Evolutionary conservation across 2,797 vertebrate genomes (phyloP), one percentile per base, ranked within the genome.

Genomic region (Chloroceryle amazona): DNA sequence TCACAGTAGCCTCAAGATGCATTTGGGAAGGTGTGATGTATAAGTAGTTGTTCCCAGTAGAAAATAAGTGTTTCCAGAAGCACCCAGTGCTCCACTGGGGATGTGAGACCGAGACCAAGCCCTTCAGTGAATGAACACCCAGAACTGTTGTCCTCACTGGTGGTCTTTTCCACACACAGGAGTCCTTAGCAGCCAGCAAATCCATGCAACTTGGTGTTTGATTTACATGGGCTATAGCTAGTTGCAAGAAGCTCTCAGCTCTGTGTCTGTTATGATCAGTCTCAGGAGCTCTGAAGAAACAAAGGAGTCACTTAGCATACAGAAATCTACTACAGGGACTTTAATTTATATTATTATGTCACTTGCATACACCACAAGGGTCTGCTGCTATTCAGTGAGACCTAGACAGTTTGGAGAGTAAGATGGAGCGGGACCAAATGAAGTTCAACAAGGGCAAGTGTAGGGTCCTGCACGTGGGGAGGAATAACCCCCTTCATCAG

Each of bases 231-330:
- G 22, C 13, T 57, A 21, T 26, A 51, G 12, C 55, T 70, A 31
- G 42, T 25, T n/a, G 20, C 4, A 12, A 29, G 14, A 33, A 70
- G 26, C 37, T 72, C 17, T 13, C 35, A 0, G 0, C 8, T 55
- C 39, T 61, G 37, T 7, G 9, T 28, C 9, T 65, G 39, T 49
- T 57, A 2, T 20, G 28, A 61, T 29, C 39, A 81, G 35, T 19
- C 28, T 0, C 11, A 83, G 29, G 37, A 67, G 44, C 39, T 55
- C 44, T 35, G 33, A 39, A 46, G 67, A 83, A 83, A 73, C 6
- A 14, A 22, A 66, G 21, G 61, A 35, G 67, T 67, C 19, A 7
- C n/a, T 60, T 41, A 22, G 11, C 29, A 65, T n/a, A 44, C 29
- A 63, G 10, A 63, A 44, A 22, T n/a, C 29, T 65, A n/a, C 41